Evolutionary conservation across 2,888 invertebrate species (phyloP), one percentile per base, ranked within the genome.

Genomic region (Thyatira batis): DNA sequence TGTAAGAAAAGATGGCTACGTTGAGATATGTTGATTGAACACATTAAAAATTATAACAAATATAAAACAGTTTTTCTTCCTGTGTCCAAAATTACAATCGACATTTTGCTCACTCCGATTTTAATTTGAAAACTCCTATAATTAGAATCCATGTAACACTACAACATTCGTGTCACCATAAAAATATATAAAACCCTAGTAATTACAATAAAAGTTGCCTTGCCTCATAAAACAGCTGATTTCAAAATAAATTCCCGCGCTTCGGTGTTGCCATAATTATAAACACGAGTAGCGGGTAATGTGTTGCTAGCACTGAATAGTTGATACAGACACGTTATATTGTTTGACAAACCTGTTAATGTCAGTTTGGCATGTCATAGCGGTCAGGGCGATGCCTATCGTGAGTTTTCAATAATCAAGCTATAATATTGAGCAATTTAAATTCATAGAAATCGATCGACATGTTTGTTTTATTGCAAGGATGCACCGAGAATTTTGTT

Each of bases 321-420:
- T 88, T 85, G 71, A 88, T 87, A 73, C 69, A 65, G 60, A 60
- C 73, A 78, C 72, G 82, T 83, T 82, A 83, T 85, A 79, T 75
- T 87, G 86, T 87, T 88, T 87, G 86, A 85, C 87, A 85, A 75
- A 86, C 85, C 80, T 89, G 89, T 88, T 91, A 91, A 92, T 92
- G 89, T 84, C 79, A 75, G 70, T 84, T 85, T 90, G 83, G 91
- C 91, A 92, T 91, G 91, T 89, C 85, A 89, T 80, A 69, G 71
- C 67, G 57, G 58, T 39, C 39, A 39, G 49, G 57, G 55, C 45
- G 85, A 84, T 85, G 52, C 28, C 65, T 82, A 84, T 86, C 85
- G 53, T 45, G 50, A 58, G 58, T 61, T 62, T 72, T 84, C 76
- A 81, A 83, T 85, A 80, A 77, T 76, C 76, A 71, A 72, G 65